A percentile compares a stretch with the other conserved stretches of the same genome.
Conservation (phyloP, 2,113 vertebrate species). For the Micromys minutus region DNA sequence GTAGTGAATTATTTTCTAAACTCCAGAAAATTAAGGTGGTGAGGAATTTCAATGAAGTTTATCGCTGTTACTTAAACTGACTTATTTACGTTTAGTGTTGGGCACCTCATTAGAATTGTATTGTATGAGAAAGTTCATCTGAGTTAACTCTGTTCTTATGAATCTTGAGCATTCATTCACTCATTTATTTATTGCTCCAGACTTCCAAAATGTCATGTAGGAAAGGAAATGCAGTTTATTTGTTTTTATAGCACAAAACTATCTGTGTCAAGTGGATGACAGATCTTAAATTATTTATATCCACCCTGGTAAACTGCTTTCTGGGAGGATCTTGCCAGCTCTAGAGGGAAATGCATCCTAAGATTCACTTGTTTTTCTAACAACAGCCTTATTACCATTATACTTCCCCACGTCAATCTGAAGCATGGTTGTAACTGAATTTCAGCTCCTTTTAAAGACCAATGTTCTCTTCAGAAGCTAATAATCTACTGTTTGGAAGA, state of each 20-base stretch:
- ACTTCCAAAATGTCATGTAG: conserved; percentile 25
- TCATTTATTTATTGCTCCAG: not conserved
- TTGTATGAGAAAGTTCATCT: conserved; percentile 7
- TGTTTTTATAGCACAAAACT: conserved; percentile 41
- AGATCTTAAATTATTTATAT: conserved; percentile 29
- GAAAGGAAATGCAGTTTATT: conserved; percentile 36
- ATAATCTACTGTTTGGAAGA: not conserved
- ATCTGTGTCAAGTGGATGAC: not conserved
- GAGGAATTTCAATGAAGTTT: not conserved
- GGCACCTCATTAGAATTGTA: conserved; percentile 17
- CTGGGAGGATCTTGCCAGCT: conserved; percentile 14
- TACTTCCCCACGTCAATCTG: not conserved
- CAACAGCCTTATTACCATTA: conserved; percentile 12
- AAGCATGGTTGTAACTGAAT: conserved; percentile 35
- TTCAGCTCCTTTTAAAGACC: conserved; percentile 46
- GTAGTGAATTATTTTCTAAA: conserved; percentile 37
- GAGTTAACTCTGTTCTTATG: not conserved
- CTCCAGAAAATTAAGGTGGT: not conserved
- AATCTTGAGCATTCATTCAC: not conserved
- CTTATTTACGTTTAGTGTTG: not conserved
- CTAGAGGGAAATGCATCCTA: conserved; percentile 8
- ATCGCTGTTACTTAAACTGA: not conserved
- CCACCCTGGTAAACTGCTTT: not conserved
- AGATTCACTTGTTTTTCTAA: conserved; percentile 57
- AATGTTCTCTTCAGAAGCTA: conserved; percentile 34